Percentiles rank a stretch among this genome's conserved stretches.
Conservation (phyloP, 2,888 invertebrate genomes). For the Acanthosepion esculentum region DNA sequence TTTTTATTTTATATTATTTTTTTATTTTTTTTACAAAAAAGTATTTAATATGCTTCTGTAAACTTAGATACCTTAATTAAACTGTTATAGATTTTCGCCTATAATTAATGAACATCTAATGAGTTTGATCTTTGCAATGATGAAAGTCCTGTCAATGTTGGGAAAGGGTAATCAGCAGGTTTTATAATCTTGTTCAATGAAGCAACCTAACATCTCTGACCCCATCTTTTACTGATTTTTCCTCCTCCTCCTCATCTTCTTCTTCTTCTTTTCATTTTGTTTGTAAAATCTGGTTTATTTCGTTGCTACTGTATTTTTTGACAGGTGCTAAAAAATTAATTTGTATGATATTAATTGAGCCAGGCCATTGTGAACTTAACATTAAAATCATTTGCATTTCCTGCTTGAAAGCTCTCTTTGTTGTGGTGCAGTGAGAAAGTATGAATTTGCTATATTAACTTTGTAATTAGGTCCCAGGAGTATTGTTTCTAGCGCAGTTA, state of each 20-base stretch:
- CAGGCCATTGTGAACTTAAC: neutral
- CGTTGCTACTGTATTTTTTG: neutral
- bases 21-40: neutral
- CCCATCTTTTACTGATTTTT: neutral
- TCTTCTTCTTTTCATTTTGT: neutral
- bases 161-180: neutral
- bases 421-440: neutral
- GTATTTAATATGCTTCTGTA: neutral
- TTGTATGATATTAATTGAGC: neutral
- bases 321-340: slow-evolving; percentile 13
- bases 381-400: slow-evolving; percentile 17
- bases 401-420: neutral
- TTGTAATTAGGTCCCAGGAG: neutral
- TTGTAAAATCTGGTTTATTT: neutral
- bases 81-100: neutral
- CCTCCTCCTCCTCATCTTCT: neutral
- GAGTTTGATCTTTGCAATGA: neutral
- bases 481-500: neutral
- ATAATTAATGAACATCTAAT: slow-evolving; percentile 21
- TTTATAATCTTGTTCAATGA: slow-evolving; percentile 20
- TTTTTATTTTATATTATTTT: too few species aligned
- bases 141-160: neutral
- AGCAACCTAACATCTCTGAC: neutral
- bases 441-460: neutral
- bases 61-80: slow-evolving; percentile 18